Evolutionary conservation across 92 coral and sea anemone species (phyloP).

Genomic region (Phenganax subtilis): DNA sequence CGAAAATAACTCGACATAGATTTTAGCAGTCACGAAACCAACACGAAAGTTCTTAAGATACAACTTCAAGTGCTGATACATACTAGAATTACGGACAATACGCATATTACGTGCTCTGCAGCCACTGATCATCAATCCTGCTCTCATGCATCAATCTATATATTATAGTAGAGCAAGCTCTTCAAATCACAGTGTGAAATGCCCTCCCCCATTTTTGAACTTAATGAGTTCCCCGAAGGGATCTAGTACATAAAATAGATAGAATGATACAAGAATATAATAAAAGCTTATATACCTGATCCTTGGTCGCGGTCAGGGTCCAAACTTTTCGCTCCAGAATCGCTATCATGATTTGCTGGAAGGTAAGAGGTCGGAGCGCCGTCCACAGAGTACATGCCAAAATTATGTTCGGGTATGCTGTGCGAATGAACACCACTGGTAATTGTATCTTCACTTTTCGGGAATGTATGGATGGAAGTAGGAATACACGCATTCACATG

Average conservation of each 20-base stretch:
- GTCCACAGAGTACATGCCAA: constrained; percentile 69
- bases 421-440: constrained; percentile 78
- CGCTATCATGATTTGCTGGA: constrained; percentile 58
- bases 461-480: constrained; percentile 62
- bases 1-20: constrained; percentile 30
- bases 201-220: constrained; percentile 38
- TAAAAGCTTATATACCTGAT: constrained; percentile 24
- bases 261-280: neutral
- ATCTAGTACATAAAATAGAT: neutral
- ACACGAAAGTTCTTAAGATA: constrained; percentile 4
- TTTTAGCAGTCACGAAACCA: constrained; percentile 39
- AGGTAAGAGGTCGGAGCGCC: constrained; percentile 60
- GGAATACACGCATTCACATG: constrained; percentile 62
- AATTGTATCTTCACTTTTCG: constrained; percentile 79
- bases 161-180: neutral
- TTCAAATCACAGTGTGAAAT: constrained; percentile 35
- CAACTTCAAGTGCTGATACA: too few species aligned
- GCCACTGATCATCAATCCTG: too few species aligned
- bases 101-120: too few species aligned
- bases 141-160: too few species aligned
- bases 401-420: constrained; percentile 70
- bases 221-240: constrained; percentile 36
- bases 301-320: constrained; percentile 57
- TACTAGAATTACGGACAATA: too few species aligned
- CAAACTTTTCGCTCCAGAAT: constrained; percentile 73